Conservation (phyloP, 2,113 vertebrate genomes). For the Dromiciops gliroides region DNA sequence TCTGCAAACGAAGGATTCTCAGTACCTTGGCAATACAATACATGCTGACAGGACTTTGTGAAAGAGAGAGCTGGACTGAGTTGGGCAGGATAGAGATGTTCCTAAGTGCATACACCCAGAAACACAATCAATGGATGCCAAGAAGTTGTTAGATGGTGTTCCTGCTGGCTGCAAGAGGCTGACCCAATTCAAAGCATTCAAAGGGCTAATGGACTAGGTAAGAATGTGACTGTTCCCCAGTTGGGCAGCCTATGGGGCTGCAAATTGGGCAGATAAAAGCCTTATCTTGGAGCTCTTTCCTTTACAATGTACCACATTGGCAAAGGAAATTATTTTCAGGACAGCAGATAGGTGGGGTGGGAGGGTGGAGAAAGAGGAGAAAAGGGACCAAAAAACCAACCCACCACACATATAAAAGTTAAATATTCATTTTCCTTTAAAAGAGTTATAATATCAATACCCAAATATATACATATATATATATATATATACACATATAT, state of each 20-base stretch:
- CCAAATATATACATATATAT: background rate
- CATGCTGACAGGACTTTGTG: background rate
- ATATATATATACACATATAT: background rate
- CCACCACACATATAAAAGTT: background rate
- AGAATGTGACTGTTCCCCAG: background rate
- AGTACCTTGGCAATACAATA: background rate
- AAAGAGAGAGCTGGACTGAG: background rate
- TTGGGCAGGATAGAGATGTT: background rate
- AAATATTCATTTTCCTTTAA: constrained; percentile 32
- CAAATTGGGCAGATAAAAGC: background rate
- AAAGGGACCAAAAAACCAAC: background rate
- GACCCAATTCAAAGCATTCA: background rate
- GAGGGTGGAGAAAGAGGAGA: background rate
- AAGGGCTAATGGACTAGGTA: background rate
- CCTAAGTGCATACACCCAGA: background rate
- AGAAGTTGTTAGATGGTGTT: background rate
- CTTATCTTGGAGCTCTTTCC: background rate
- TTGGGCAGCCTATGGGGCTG: background rate
- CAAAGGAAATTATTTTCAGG: constrained; percentile 43
- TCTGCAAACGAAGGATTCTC: background rate
- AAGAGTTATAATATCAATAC: background rate
- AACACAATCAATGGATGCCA: background rate
- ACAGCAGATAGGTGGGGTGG: background rate
- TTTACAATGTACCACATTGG: background rate
- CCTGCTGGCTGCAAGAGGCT: background rate